Evolutionary conservation across 2,113 vertebrate genomes (phyloP), one percentile per base, ranked within the genome.

Genomic region (Himantopus leucocephalus): DNA sequence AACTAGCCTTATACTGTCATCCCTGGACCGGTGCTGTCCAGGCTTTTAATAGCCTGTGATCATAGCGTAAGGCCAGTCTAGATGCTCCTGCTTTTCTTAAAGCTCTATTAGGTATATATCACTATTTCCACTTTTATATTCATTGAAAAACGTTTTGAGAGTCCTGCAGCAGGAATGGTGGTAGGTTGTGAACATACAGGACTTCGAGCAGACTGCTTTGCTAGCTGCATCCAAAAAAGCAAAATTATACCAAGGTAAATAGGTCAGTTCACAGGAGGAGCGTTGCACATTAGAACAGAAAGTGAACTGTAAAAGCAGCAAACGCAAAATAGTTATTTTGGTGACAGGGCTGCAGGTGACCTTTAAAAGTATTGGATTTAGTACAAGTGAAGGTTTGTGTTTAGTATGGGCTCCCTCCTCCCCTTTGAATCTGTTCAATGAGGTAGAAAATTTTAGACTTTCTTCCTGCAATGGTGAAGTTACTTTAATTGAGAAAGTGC

Each of bases 341-440:
- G 26, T 97, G 94, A 70, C 53, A 88, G 35, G 74, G 64, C 55
- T 95, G 26, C 66, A 95, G 67, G 39, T 88, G 88, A 66, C 95
- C 55, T 85, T 97, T 80, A 58, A 34, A 92, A 93, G 32, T 67
- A 66, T 0, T 96, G 29, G 39, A 50, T 97, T 97, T 95, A 85
- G 24, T 95, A 79, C 50, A 92, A 90, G 32, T 58, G 81, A 92
- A 95, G 19, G 56, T 79, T 95, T n/a, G 41, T 56, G n/a, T 84
- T 85, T 60, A 75, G 30, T 68, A 87, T 78, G 72, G 81, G 66
- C 77, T 92, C 73, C 48, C 55, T 35, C 48, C 45, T 96, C 29
- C 26, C 72, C 39, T 97, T 93, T 95, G 67, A 94, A 81, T 71
- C 67, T 85, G 66, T 70, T 90, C 86, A 96, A 70, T 85, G 84